Base-by-base conservation (phyloP, 2,888 invertebrate species). In the Eueremaeus valkanovi region DNA sequence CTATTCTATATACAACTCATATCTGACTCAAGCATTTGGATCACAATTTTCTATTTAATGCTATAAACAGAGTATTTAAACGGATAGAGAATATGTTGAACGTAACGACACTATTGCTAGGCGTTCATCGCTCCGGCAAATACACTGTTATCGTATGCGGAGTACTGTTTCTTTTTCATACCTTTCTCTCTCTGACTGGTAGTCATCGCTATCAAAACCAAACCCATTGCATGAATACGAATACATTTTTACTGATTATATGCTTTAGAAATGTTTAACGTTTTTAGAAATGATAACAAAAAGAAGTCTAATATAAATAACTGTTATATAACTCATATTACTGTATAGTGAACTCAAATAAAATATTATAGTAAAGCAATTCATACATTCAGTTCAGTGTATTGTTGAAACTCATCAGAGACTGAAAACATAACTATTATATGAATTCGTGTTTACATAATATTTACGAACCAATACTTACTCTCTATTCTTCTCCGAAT, bases 211-310 rank as follows among this genome's bases (percentile, higher is more conserved):
- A 66, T 66, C 66, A 66, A 40, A 63, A 40, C 66, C 66, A 66
- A 66, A 66, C 66, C 66, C 66, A 66, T 66, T 40, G 36, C 66
- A 66, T 66, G 36, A 66, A 66, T 66, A 40, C 66, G 55, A 66
- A 66, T 66, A 40, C 66, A 24, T 66, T 66, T 66, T 21, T 31
- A 33, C 66, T 66, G 66, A 66, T 66, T 66, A 66, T 66, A 40
- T 66, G 40, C 66, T 40, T 29, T 66, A 33, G 33, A 66, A 40
- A 66, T 66, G 66, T 66, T 66, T 36, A 66, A 66, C 31, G 66
- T 66, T 66, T 58, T 66, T 40, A 66, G 66, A 66, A 66, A 40
- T 66, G 66, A 66, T 66, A 40, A 66, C 66, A 66, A 66, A 66
- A 66, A 31, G 66, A 36, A 40, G 36, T 40, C 40, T 66, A 66